Evolutionary conservation across 2,113 vertebrate species (phyloP).

Genomic region (Phalacrocorax aristotelis): DNA sequence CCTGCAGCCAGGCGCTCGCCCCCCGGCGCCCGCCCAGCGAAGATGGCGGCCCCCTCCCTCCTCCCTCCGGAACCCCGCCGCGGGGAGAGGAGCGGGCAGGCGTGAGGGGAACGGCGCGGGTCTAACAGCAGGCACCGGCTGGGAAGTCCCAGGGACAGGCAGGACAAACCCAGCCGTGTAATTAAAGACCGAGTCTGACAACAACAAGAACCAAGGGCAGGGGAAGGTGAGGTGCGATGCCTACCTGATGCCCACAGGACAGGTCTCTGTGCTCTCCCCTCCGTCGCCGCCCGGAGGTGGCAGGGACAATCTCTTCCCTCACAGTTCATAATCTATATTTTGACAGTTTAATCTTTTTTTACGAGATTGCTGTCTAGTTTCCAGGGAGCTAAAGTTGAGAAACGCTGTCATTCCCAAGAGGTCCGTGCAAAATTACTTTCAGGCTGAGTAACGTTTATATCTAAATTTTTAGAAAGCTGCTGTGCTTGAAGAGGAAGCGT

Average conservation of each 20-base stretch:
- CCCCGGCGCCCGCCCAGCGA: neutral
- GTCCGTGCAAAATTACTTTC: neutral
- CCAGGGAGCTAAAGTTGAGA: neutral
- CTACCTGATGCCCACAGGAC: neutral
- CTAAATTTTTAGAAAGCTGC: conserved; percentile 1
- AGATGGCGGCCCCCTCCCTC: conserved; percentile 22
- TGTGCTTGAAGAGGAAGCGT: neutral
- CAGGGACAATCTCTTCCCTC: neutral
- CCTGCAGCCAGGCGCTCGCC: neutral
- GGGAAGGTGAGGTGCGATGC: neutral
- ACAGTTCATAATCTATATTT: neutral
- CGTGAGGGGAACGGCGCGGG: neutral
- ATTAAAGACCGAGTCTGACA: neutral
- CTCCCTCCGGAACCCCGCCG: neutral
- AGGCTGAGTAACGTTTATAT: neutral
- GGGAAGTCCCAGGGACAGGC: neutral
- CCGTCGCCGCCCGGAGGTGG: neutral
- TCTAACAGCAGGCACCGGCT: neutral
- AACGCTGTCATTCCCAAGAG: neutral
- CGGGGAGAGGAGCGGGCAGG: neutral
- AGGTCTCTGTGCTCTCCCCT: rapidly evolving
- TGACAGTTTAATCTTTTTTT: neutral
- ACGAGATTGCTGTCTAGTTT: neutral
- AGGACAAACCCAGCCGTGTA: neutral
- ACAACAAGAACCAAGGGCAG: neutral